Evolutionary conservation across 2,888 invertebrate genomes (phyloP).

Genomic region (Conops quadrifasciatus): DNA sequence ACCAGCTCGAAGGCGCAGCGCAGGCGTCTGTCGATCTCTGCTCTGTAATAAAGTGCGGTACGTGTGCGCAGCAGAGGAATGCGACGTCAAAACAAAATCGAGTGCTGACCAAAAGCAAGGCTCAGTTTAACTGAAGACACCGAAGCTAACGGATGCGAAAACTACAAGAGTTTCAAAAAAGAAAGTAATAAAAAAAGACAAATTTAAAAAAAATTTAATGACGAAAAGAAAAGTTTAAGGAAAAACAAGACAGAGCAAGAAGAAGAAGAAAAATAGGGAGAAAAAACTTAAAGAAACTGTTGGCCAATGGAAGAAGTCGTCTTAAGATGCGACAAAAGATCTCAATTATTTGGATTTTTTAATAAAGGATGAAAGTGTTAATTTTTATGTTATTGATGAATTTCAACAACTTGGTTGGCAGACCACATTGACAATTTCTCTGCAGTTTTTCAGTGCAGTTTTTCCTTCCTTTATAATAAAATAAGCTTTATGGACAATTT

Average conservation of each 20-base stretch:
- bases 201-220: too few species aligned
- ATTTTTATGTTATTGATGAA: too few species aligned
- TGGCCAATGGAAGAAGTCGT: not conserved
- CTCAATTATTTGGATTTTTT: too few species aligned
- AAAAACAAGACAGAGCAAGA: not conserved
- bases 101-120: conserved; percentile 34
- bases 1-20: not conserved
- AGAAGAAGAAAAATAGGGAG: not conserved
- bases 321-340: too few species aligned
- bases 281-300: conserved; percentile 2
- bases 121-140: conserved; percentile 39
- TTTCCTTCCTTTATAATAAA: too few species aligned
- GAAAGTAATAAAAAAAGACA: too few species aligned
- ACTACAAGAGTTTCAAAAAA: conserved; percentile 20
- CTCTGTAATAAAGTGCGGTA: conserved; percentile 5
- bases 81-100: conserved; percentile 37
- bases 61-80: conserved; percentile 30
- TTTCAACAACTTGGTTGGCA: too few species aligned
- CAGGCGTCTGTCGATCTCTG: not conserved
- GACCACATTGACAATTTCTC: too few species aligned
- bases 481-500: too few species aligned
- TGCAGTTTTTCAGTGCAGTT: too few species aligned
- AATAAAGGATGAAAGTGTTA: too few species aligned
- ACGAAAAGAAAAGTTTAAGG: conserved; percentile 4
- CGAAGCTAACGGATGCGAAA: conserved; percentile 33